A percentile compares a stretch with the other conserved stretches of the same genome.
Conservation (phyloP, 2,797 vertebrate species). For the Anguilla marmorata region DNA sequence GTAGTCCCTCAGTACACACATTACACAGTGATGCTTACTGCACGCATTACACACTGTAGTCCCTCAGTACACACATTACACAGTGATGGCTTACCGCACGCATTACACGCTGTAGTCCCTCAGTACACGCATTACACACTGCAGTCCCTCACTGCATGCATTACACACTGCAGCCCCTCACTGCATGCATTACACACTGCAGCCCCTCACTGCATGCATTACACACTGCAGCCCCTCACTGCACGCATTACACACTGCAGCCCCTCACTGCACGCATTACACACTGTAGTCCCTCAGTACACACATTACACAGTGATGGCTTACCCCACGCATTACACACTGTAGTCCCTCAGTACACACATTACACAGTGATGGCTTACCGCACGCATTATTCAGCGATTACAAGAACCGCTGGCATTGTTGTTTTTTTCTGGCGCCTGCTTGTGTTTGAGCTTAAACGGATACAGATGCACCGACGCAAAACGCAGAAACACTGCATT, state of each 20-base stretch:
- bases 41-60: not conserved
- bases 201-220: not conserved
- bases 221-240: not conserved
- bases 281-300: not conserved
- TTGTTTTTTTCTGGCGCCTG: constrained; percentile 2
- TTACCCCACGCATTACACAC: too few relatives aligned
- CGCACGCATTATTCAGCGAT: constrained; percentile 53
- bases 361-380: not conserved
- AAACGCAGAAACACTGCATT: constrained; percentile 1
- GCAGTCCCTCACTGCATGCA: not conserved
- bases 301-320: too few relatives aligned
- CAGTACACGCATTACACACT: not conserved
- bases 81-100: not conserved
- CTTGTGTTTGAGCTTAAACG: not conserved
- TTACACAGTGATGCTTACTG: not conserved
- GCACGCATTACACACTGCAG: not conserved
- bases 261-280: not conserved
- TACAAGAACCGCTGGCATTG: not conserved
- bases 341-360: not conserved
- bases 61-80: not conserved
- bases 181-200: not conserved
- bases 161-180: too few relatives aligned
- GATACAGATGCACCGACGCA: not conserved
- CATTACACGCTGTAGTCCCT: constrained; percentile 35
- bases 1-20: not conserved